Percentiles rank a stretch among this genome's conserved stretches.
phyloP scores from a whole-genome alignment of 2,888 invertebrate genomes.

The Capitulum mitella region DNA sequence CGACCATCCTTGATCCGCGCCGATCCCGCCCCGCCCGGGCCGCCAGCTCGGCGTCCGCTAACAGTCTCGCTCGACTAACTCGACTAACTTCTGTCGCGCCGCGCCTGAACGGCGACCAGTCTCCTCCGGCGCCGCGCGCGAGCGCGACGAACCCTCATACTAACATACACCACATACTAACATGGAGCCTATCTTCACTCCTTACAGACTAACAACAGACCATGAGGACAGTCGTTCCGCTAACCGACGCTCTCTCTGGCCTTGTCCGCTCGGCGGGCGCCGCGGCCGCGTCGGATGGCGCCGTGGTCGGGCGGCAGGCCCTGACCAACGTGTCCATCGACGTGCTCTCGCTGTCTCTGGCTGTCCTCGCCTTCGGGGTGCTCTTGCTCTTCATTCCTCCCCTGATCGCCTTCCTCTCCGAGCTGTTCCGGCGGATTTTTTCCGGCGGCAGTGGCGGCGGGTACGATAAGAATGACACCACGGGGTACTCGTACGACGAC shows the following conservation, averaged over 20 bases:
- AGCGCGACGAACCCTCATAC: neutral
- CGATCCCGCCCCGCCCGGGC: neutral
- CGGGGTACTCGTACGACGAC: neutral
- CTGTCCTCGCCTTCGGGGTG: neutral
- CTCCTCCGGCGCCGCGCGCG: too few species aligned
- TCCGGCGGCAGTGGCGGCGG: neutral
- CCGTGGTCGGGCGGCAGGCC: neutral
- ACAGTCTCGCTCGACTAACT: neutral
- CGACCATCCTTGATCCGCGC: neutral
- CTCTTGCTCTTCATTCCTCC: neutral
- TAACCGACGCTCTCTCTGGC: neutral
- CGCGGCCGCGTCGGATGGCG: neutral
- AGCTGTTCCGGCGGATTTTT: neutral
- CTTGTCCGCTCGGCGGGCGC: neutral
- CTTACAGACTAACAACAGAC: slow-evolving; percentile 15
- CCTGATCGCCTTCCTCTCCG: neutral
- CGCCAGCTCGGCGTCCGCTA: neutral
- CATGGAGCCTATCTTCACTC: neutral
- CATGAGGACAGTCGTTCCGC: neutral
- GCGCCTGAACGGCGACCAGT: neutral
- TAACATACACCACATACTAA: neutral
- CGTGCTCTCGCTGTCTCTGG: neutral
- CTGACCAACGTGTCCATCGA: neutral
- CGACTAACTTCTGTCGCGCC: neutral
- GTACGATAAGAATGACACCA: neutral